Evolutionary conservation across 2,797 vertebrate species (phyloP).

Genomic region (Buceros bicornis): DNA sequence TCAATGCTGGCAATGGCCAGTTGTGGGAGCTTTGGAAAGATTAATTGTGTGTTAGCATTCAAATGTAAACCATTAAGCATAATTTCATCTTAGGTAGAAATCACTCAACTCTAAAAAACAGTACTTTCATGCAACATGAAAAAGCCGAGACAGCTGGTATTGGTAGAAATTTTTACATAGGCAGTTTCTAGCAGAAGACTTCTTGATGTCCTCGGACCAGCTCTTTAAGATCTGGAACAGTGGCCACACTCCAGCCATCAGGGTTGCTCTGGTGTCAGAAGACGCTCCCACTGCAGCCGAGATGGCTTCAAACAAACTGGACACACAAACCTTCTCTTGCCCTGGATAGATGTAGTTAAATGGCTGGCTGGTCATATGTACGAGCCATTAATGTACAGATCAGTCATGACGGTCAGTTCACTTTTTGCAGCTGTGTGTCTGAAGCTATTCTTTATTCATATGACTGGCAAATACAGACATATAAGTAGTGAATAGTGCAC

Average conservation of each 20-base stretch:
- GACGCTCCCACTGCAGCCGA: not conserved
- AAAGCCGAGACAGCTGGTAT: not conserved
- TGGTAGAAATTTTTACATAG: not conserved
- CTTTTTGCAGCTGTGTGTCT: not conserved
- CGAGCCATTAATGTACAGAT: not conserved
- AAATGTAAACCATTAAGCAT: not conserved
- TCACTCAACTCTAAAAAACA: not conserved
- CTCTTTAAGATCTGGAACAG: not conserved
- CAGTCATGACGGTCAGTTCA: not conserved
- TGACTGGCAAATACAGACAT: not conserved
- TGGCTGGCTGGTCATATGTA: not conserved
- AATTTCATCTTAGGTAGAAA: not conserved
- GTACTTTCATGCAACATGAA: not conserved
- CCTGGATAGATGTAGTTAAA: not conserved
- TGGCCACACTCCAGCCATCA: not conserved
- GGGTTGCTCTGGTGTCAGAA: not conserved
- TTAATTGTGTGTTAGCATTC: not conserved
- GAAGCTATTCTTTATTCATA: fast-evolving
- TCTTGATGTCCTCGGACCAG: not conserved
- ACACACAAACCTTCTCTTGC: not conserved
- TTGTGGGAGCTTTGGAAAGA: not conserved
- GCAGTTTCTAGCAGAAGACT: not conserved
- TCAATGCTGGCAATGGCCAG: not conserved
- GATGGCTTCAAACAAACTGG: not conserved
- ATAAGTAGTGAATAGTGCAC: not conserved